phyloP scores from a whole-genome alignment of 2,797 vertebrate species.

The Anabacerthia variegaticeps region DNA sequence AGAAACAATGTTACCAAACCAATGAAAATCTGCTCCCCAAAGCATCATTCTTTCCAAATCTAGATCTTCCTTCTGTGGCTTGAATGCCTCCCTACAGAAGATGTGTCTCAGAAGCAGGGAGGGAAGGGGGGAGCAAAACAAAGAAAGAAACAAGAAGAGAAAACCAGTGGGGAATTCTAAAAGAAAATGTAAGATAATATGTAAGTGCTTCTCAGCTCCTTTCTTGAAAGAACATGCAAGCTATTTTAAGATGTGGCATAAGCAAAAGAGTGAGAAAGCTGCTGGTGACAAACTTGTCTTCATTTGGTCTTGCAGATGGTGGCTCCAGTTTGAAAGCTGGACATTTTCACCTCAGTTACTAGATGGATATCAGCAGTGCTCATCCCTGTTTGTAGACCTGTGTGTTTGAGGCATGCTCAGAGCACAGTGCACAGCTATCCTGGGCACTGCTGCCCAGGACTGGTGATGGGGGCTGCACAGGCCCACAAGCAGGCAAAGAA shows the following conservation, averaged over 20 bases:
- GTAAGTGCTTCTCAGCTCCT: not conserved
- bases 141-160: not conserved
- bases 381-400: too few species aligned
- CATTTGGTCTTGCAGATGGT: not conserved
- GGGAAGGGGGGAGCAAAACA: not conserved
- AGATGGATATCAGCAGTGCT: not conserved
- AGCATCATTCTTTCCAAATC: not conserved
- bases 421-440: too few species aligned
- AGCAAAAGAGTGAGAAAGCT: not conserved
- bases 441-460: rapidly evolving
- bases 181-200: not conserved
- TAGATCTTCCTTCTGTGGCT: not conserved
- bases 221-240: not conserved
- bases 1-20: not conserved
- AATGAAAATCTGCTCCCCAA: not conserved
- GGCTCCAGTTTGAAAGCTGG: not conserved
- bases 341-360: not conserved
- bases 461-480: too few species aligned
- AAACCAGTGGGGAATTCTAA: not conserved
- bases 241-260: not conserved
- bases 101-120: not conserved
- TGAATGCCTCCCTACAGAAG: not conserved
- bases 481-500: not conserved
- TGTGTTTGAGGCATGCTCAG: not conserved
- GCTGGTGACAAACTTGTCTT: not conserved